Evolutionary conservation across 2,888 invertebrate species (phyloP), one percentile per base, ranked within the genome.

Genomic region (Neocrepidodera transversa): DNA sequence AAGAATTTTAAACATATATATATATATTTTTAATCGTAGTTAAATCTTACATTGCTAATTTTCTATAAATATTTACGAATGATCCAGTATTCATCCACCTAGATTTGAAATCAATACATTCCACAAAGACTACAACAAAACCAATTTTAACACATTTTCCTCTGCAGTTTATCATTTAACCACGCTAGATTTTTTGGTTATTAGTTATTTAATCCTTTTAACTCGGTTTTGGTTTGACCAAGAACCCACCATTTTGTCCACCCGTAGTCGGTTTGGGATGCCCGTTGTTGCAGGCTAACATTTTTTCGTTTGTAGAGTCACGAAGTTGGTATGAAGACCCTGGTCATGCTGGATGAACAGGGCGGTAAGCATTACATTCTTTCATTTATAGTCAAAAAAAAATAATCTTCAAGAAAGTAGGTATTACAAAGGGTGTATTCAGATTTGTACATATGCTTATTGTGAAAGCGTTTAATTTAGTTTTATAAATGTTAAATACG

Each of bases 261-360:
- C 2, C 28, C 28, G 13, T 13, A n/a, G 11, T 32, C 10, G 32
- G 32, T 32, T 32, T 48, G 38, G 38, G 38, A 17, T 38, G 38
- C 17, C 38, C 38, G 8, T 38, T 38, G 38, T 16, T 38, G 61
- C 60, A 63, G 62, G 62, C 68, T 71, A 70, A 71, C 63, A 61
- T 63, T 63, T 49, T 67, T 62, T 76, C 68, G 83, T 87, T 90
- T 92, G 88, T 92, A 97, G 97, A 95, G 96, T 88, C 96, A 97
- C 89, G 97, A 97, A 88, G 97, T 96, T 84, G 97, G 97, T 85
- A 97, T 97, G 90, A 93, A 94, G 88, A 93, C 96, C 86, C 92
- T 97, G 87, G 97, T 97, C 85, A 96, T 96, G 91, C 91, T 97
- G 91, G 97, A 97, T 89, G 97, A 97, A 87, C 97, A 97, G 92